Conservation (phyloP, 2,797 vertebrate genomes). For the Phaenicophaeus curvirostris region DNA sequence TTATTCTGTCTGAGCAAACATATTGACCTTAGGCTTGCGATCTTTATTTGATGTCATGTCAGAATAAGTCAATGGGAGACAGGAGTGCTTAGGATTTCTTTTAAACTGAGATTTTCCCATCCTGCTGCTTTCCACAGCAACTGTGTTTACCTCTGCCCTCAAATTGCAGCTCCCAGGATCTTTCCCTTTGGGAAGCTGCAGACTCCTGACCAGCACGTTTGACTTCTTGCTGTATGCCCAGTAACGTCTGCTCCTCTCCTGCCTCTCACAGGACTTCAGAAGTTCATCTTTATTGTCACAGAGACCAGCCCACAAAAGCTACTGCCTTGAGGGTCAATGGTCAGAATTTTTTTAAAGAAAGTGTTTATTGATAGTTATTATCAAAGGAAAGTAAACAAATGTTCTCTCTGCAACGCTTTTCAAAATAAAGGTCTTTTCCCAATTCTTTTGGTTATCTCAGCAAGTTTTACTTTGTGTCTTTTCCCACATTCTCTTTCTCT, state of each 20-base stretch:
- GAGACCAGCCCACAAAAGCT: neutral
- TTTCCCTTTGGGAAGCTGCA: neutral
- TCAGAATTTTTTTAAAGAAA: neutral
- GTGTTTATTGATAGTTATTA: neutral
- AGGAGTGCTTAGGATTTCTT: neutral
- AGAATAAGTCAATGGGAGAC: neutral
- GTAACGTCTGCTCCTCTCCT: neutral
- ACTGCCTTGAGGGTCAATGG: neutral
- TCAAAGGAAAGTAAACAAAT: neutral
- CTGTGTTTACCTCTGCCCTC: neutral
- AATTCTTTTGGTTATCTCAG: neutral
- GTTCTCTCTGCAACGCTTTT: neutral
- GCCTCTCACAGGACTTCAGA: neutral
- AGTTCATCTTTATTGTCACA: neutral
- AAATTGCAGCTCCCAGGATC: neutral
- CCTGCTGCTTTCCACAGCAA: neutral
- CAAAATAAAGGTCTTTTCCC: neutral
- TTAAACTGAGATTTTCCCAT: neutral
- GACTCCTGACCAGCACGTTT: neutral
- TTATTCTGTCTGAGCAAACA: constrained; percentile 27
- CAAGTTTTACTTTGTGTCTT: neutral
- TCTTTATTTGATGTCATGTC: neutral
- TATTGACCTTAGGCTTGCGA: constrained; percentile 2
- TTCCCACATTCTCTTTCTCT: neutral
- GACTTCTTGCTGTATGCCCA: neutral